phyloP scores from a whole-genome alignment of 2,797 vertebrate species.

The Micromesistius poutassou region DNA sequence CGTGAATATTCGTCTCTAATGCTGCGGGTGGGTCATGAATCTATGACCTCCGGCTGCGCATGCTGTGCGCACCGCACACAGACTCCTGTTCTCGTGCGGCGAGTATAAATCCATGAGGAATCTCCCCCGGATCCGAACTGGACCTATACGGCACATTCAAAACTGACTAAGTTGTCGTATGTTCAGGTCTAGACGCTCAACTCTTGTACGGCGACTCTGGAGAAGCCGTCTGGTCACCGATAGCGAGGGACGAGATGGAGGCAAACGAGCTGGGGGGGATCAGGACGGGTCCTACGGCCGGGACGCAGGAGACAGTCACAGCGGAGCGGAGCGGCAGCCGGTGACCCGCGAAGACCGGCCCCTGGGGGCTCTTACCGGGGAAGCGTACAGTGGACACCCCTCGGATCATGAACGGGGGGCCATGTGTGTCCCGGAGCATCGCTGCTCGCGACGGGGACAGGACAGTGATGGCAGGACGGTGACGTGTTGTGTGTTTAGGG shows the following conservation, averaged over 20 bases:
- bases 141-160: slow-evolving; percentile 71
- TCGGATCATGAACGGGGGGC: slow-evolving; percentile 65
- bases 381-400: slow-evolving; percentile 17
- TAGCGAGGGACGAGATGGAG: slow-evolving; percentile 77
- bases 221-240: slow-evolving; percentile 90
- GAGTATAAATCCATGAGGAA: slow-evolving; percentile 68
- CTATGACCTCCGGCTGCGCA: slow-evolving; percentile 70
- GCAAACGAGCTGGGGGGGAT: slow-evolving; percentile 67
- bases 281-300: slow-evolving; percentile 58
- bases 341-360: slow-evolving; percentile 66
- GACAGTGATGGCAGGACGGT: slow-evolving; percentile 75
- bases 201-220: slow-evolving; percentile 98
- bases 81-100: slow-evolving; percentile 57
- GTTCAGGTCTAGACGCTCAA: slow-evolving; percentile 97
- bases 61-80: slow-evolving; percentile 66
- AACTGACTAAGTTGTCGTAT: slow-evolving; percentile 85
- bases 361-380: slow-evolving; percentile 57
- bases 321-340: slow-evolving; percentile 67
- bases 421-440: slow-evolving; percentile 68
- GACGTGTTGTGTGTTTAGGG: slow-evolving; percentile 88
- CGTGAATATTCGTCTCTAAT: slow-evolving; percentile 62
- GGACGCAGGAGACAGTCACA: slow-evolving; percentile 71
- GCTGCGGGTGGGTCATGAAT: slow-evolving; percentile 61
- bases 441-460: slow-evolving; percentile 56
- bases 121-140: slow-evolving; percentile 64